Percentiles rank a stretch among this genome's conserved stretches.
Evolutionary conservation across 2,113 vertebrate species (phyloP).

Genomic region (Microtus oregoni): DNA sequence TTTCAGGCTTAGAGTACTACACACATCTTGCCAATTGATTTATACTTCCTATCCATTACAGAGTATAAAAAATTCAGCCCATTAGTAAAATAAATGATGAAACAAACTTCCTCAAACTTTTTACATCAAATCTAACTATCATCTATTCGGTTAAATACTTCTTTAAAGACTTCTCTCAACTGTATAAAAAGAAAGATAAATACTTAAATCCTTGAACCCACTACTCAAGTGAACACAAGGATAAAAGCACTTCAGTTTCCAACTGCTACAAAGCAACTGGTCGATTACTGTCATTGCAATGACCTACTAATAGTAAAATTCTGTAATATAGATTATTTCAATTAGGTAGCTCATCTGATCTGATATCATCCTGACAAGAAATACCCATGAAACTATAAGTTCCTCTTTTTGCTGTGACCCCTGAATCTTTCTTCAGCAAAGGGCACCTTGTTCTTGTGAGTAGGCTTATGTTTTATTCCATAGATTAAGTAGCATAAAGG

Average conservation of each 20-base stretch:
- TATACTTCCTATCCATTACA: not conserved
- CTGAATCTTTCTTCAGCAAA: not conserved
- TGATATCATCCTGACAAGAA: not conserved
- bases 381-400: not conserved
- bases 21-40: not conserved
- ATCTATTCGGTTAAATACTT: not conserved
- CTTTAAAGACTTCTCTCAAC: not conserved
- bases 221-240: not conserved
- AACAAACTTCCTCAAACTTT: not conserved
- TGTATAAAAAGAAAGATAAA: not conserved
- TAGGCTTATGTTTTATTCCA: not conserved
- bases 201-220: not conserved
- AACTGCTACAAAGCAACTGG: constrained; percentile 1
- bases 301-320: constrained; percentile 28
- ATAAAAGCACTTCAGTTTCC: constrained; percentile 17
- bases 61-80: not conserved
- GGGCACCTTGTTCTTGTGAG: not conserved
- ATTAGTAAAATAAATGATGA: not conserved
- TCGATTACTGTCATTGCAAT: not conserved
- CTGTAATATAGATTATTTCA: not conserved
- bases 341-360: not conserved
- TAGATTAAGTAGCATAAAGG: not conserved
- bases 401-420: not conserved
- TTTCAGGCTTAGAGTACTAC: not conserved
- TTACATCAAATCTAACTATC: constrained; percentile 1